Base-by-base conservation (phyloP, 2,888 invertebrate species). In the Epirrhoe tristata region DNA sequence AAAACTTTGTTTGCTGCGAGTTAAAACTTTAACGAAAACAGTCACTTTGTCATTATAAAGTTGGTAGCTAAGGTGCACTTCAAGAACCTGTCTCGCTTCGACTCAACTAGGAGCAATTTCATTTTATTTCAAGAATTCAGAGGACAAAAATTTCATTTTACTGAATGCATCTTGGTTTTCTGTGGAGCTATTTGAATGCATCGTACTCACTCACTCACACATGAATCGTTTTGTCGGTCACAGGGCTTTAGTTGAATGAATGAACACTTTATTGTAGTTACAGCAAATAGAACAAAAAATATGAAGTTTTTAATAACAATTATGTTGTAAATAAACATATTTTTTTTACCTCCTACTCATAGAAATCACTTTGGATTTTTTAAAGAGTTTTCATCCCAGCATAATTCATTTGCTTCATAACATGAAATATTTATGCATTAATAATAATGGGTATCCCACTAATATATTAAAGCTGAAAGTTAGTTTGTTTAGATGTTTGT, bases 11-110 rank as follows among this genome's bases (percentile, higher is more conserved):
- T 58, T 14, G 17, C 48, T 32, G 12, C 31, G 31, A 54, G 61
- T 62, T 61, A 53, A 57, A 66, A 66, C 48, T 66, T 61, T 31
- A 24, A 5, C 34, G 43, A 57, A 62, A 66, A 57, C 36, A 63
- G 58, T 61, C 51, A 48, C 57, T 66, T 61, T 58, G 58, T 61
- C 66, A 66, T 66, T 58, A 61, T 54, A 66, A 66, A 66, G 58
- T 66, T 66, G 48, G 46, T 54, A 34, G 53, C 57, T 36, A 48
- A 60, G 57, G 60, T 65, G 59, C 66, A 61, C 53, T 66, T 54
- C 56, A 46, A 56, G 51, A 43, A n/a, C n/a, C 39, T 39, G 53
- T 50, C 59, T 61, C 61, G 48, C 56, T 59, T 65, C 51, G 34
- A 63, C 39, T 43, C 63, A 53, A 52, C 52, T 32, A 24, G 46